A percentile compares a stretch with the other conserved stretches of the same genome.
phyloP scores from a whole-genome alignment of 2,113 vertebrate species.

The Pollimyrus isidori region DNA sequence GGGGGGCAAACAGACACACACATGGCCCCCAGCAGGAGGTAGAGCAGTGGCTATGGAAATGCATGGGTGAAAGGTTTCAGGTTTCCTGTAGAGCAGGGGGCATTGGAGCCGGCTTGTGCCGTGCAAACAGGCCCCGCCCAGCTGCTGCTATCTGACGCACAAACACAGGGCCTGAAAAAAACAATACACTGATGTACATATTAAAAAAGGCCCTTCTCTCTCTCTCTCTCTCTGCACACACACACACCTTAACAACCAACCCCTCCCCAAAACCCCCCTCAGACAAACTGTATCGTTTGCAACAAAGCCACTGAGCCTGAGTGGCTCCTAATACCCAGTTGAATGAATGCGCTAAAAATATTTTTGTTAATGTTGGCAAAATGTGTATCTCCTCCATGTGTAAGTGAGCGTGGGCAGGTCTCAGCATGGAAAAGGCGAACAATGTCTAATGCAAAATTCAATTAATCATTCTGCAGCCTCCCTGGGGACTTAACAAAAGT shows the following conservation, averaged over 20 bases:
- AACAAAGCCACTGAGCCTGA: neutral
- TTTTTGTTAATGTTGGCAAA: neutral
- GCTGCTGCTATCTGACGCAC: neutral
- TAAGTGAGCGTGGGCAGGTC: neutral
- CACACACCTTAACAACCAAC: neutral
- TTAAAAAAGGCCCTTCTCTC: too few relatives aligned
- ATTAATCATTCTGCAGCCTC: neutral
- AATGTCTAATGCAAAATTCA: neutral
- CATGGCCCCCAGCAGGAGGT: neutral
- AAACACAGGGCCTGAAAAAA: neutral
- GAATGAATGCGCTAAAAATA: neutral
- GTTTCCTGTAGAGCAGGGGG: neutral
- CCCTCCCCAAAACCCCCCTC: too few relatives aligned
- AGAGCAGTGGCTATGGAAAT: neutral
- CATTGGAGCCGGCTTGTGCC: neutral
- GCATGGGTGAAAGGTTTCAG: neutral
- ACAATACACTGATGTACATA: neutral
- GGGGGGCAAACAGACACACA: neutral
- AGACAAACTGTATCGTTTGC: neutral
- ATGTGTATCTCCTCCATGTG: neutral
- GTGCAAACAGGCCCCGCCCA: neutral
- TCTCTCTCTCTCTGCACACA: neutral
- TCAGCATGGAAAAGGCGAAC: neutral
- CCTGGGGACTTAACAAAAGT: neutral
- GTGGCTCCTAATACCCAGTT: neutral